phyloP scores from a whole-genome alignment of 2,113 vertebrate species.

The Megatriorchis doriae region DNA sequence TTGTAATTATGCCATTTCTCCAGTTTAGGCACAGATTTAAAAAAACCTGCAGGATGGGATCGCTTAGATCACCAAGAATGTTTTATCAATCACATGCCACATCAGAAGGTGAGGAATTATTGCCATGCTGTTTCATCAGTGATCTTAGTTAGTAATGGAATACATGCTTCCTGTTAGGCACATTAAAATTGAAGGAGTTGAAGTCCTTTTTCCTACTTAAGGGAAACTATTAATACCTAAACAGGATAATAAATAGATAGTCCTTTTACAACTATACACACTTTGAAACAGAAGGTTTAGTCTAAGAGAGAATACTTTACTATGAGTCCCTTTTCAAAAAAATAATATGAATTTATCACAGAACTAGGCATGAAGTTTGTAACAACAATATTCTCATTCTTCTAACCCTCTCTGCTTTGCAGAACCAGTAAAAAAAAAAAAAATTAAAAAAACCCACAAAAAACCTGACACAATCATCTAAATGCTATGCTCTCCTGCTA shows the following conservation, averaged over 20 bases:
- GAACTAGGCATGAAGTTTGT: background rate
- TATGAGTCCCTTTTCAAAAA: background rate
- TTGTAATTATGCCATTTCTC: background rate
- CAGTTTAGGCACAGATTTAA: background rate
- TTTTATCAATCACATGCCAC: background rate
- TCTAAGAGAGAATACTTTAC: background rate
- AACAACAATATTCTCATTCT: background rate
- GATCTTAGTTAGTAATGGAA: background rate
- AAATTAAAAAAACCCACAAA: background rate
- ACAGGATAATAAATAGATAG: background rate
- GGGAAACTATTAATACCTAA: background rate
- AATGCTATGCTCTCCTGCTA: background rate
- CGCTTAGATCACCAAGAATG: background rate
- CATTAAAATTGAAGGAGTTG: background rate
- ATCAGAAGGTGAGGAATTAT: background rate
- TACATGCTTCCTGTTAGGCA: background rate
- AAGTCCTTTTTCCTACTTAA: background rate
- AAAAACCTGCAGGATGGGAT: background rate
- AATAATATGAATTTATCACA: background rate
- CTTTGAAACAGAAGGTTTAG: background rate
- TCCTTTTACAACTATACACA: background rate
- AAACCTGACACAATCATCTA: background rate
- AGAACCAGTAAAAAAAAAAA: background rate
- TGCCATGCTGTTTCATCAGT: background rate
- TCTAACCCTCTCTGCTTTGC: background rate